phyloP scores from a whole-genome alignment of 1,140 invertebrate genomes.

The Plutomurus gul region DNA sequence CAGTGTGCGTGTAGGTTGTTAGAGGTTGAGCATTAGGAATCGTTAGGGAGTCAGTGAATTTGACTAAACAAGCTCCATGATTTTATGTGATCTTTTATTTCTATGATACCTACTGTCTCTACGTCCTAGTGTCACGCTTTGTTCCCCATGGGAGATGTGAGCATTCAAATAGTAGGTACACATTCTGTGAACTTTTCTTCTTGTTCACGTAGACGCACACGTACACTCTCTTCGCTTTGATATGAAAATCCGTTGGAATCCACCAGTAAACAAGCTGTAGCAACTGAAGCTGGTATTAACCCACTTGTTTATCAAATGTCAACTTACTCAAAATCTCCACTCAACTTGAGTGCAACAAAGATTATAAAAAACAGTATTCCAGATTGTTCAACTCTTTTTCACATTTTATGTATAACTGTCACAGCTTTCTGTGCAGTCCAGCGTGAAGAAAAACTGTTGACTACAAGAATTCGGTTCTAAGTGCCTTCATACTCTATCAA shows the following conservation, averaged over 20 bases:
- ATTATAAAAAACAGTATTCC: too few species aligned
- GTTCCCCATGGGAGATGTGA: too few species aligned
- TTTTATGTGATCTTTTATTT: too few species aligned
- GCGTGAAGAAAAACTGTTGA: neutral
- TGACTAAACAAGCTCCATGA: neutral
- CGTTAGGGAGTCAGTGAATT: neutral
- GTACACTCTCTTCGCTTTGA: neutral
- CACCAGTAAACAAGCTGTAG: neutral
- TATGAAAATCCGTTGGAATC: neutral
- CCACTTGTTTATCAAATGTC: neutral
- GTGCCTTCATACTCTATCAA: constrained; percentile 6
- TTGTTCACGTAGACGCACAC: too few species aligned
- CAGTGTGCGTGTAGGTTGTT: too few species aligned
- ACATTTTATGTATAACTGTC: neutral
- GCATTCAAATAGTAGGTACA: too few species aligned
- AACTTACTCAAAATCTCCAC: neutral
- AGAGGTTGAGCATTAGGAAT: neutral
- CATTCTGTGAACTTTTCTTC: too few species aligned
- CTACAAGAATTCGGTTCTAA: neutral
- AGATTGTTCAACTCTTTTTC: neutral
- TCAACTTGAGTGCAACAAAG: too few species aligned
- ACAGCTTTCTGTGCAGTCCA: neutral
- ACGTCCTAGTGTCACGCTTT: too few species aligned
- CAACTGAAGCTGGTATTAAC: neutral
- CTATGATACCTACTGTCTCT: too few species aligned